These are phyloP conservation scores for Drosophila niveifrons DNA, from an alignment of 2,888 invertebrate species.

Conservation along the genomic window DNA sequence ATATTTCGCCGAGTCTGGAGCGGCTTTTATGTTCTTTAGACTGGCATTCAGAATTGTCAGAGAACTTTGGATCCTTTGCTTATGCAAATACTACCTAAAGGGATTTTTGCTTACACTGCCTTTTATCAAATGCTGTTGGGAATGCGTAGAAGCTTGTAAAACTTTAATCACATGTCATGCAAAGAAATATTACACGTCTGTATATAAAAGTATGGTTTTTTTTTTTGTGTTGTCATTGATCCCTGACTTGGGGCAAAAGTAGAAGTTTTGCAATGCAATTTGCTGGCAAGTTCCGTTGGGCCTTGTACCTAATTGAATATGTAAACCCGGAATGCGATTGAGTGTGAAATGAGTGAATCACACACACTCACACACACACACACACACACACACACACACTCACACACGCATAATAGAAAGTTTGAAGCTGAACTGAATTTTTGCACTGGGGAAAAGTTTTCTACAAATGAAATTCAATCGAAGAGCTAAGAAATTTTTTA, in stretches of 20 bases:
- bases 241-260: slow-evolving; percentile 45
- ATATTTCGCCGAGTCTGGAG: slow-evolving; percentile 25
- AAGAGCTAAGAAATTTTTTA: slow-evolving; percentile 20
- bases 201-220: background rate
- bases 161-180: slow-evolving; percentile 78
- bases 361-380: slow-evolving; percentile 1
- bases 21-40: slow-evolving; percentile 28
- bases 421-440: slow-evolving; percentile 24
- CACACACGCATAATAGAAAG: background rate
- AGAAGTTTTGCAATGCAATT: slow-evolving; percentile 52
- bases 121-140: slow-evolving; percentile 20
- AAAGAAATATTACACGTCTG: slow-evolving; percentile 51
- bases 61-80: slow-evolving; percentile 60
- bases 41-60: slow-evolving; percentile 62
- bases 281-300: slow-evolving; percentile 35
- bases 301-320: slow-evolving; percentile 74
- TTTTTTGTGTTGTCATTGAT: slow-evolving; percentile 62
- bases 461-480: slow-evolving; percentile 45
- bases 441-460: slow-evolving; percentile 23
- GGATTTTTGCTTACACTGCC: slow-evolving; percentile 45
- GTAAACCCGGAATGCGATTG: slow-evolving; percentile 70
- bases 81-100: slow-evolving; percentile 66
- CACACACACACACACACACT: background rate
- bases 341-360: slow-evolving; percentile 71
- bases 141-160: slow-evolving; percentile 33